Conservation (phyloP, 2,797 vertebrate genomes). For the Trachurus trachurus region DNA sequence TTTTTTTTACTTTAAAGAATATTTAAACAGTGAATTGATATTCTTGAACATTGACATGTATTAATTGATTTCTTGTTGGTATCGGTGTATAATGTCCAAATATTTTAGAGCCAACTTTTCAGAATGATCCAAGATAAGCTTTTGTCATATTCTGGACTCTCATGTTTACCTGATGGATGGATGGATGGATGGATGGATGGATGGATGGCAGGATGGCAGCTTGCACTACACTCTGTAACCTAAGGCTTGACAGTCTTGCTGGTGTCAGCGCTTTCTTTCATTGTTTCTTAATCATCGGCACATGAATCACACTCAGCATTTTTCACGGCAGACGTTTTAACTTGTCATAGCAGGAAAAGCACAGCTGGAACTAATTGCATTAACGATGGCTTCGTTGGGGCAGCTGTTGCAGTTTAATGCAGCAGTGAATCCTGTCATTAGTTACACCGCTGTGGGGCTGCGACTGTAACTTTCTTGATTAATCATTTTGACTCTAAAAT, state of each 20-base stretch:
- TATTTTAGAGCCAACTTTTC: too few relatives aligned
- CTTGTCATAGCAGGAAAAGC: neutral
- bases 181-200: too few relatives aligned
- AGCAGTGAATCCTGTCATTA: neutral
- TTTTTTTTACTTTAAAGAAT: neutral
- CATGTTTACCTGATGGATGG: neutral
- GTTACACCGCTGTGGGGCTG: neutral
- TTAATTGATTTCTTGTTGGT: neutral
- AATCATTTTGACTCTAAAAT: neutral
- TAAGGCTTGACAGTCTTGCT: neutral
- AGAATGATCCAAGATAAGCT: neutral
- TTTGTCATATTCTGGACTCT: neutral
- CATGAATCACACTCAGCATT: neutral
- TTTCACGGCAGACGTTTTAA: neutral
- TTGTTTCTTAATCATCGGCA: neutral
- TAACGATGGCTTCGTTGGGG: neutral
- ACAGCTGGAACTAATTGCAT: slow-evolving; percentile 8
- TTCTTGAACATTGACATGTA: neutral
- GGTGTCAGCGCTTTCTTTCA: neutral
- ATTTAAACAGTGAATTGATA: neutral
- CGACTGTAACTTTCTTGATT: neutral
- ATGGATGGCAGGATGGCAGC: too few relatives aligned
- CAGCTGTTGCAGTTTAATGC: slow-evolving; percentile 6
- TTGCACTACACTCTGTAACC: neutral
- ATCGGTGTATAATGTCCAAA: neutral